Base-by-base conservation (phyloP, 30 jellyfish, hydroid and myxozoan genomes). In the Turritopsis dohrnii region DNA sequence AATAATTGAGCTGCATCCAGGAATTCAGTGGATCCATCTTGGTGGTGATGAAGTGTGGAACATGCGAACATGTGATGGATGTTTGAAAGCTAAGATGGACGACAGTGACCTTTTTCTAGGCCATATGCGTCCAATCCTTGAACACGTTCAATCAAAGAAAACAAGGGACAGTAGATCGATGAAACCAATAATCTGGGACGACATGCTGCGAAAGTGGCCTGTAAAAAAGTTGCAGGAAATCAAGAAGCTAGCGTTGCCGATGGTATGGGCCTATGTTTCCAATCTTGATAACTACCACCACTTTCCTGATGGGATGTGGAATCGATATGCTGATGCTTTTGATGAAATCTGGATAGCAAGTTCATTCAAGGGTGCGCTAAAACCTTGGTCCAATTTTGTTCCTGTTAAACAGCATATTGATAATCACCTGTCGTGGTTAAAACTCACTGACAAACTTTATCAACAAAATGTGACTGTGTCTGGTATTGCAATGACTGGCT, bases 21-120 rank as follows among this genome's bases (percentile, higher is more conserved):
- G 85, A 8, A 66, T 90, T 7, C 79, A 86, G n/a, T 88, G 95
- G 96, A 81, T 93, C 13, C 98, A 93, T 66, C 81, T 93, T 21
- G 98, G 98, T 24, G 98, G 96, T 13, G 98, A 93, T 82, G 98
- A 93, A 77, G 98, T 93, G 16, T 88, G 96, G 98, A 85, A 93
- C 84, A 28, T 93, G 81, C 85, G 83, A 71, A 20, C 94, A 18
- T 93, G 98, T 85, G 87, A 71, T 28, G 79, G 83, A 53, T 93
- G 98, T 71, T 22, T 53, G 16, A 30, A 71, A 17, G 30, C 53
- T 29, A 28, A 72, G 1, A 54, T 65, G 81, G 18, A 86, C 16
- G 71, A 83, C 1, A 91, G 86, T 7, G 95, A 84, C 0, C 86
- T 93, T 26, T 93, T 53, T 82, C 79, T 76, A 0, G 84, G 79